These are phyloP conservation scores for Cephalotes varians DNA, from an alignment of 2,888 invertebrate genomes.

Conservation along the genomic window DNA sequence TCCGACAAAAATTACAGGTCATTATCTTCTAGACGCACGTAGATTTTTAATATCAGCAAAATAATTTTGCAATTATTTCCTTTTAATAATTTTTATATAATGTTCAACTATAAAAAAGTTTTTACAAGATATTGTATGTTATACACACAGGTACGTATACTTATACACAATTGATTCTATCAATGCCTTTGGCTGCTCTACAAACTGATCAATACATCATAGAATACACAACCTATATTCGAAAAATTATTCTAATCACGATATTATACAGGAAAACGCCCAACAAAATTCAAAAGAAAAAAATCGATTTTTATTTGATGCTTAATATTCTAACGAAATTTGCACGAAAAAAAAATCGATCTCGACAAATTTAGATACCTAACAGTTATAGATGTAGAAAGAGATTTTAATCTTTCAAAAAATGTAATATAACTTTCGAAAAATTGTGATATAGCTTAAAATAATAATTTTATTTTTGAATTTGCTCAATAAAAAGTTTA, in stretches of 20 bases:
- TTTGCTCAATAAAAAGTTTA: neutral
- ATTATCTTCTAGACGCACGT: neutral
- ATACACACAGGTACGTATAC: neutral
- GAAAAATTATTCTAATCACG: slow-evolving; percentile 25
- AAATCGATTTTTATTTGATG: slow-evolving; percentile 1
- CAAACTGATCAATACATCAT: slow-evolving; percentile 60
- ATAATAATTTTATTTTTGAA: neutral
- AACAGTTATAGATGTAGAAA: neutral
- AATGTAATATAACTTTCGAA: neutral
- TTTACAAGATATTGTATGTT: neutral
- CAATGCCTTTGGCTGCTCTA: slow-evolving; percentile 39
- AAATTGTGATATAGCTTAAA: neutral
- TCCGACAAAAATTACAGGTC: neutral
- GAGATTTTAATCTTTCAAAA: neutral
- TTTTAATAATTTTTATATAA: neutral
- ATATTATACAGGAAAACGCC: neutral
- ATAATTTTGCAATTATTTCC: neutral
- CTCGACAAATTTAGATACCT: neutral
- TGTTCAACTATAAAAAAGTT: neutral
- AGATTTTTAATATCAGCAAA: neutral
- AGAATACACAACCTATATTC: slow-evolving; percentile 61
- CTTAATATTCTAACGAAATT: neutral
- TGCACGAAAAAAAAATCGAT: neutral
- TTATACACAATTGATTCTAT: slow-evolving; percentile 54
- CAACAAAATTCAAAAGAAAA: neutral